Conservation (phyloP, 2,113 vertebrate species). For the Brienomyrus longianalis region DNA sequence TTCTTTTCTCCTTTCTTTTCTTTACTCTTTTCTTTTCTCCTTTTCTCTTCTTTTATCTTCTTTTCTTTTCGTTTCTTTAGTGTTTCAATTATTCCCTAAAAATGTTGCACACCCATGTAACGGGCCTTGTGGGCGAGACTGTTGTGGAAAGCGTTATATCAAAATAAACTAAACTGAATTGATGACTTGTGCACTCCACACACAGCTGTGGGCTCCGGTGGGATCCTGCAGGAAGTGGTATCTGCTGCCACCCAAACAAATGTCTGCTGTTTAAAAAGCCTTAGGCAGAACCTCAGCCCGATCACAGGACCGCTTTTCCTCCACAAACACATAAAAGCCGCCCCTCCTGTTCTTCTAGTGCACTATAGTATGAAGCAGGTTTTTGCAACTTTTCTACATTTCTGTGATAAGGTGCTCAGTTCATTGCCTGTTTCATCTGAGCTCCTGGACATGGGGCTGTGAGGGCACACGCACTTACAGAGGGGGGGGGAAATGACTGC, state of each 20-base stretch:
- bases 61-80: too few species aligned
- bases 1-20: too few species aligned
- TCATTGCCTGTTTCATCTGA: background rate
- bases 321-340: background rate
- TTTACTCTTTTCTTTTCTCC: background rate
- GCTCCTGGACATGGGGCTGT: background rate
- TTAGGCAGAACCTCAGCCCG: background rate
- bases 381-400: background rate
- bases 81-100: background rate
- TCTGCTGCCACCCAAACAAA: background rate
- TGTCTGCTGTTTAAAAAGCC: background rate
- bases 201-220: background rate
- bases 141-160: background rate
- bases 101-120: background rate
- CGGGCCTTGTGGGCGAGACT: background rate
- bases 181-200: background rate
- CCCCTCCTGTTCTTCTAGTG: background rate
- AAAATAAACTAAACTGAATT: background rate
- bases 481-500: background rate
- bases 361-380: too few species aligned
- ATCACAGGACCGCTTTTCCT: background rate
- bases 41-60: too few species aligned
- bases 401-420: background rate
- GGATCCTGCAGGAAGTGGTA: background rate
- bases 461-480: background rate